These are phyloP conservation scores for Eolophus roseicapilla DNA, from an alignment of 2,113 vertebrate genomes.

Conservation along the genomic window DNA sequence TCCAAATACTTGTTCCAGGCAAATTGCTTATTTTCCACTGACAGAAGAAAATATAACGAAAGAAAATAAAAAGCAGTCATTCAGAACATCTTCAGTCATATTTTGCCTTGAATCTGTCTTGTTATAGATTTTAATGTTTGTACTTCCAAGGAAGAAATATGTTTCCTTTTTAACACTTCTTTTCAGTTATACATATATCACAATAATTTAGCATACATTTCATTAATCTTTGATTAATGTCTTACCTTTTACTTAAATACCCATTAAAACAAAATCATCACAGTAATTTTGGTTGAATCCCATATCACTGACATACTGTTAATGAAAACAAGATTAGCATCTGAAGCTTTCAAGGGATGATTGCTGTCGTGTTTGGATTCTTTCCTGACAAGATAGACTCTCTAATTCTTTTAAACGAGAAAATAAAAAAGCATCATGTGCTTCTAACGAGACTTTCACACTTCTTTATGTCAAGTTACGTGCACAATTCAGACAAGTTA, in stretches of 20 bases:
- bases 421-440: not conserved
- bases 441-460: not conserved
- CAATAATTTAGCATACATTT: slow-evolving; percentile 55
- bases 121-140: not conserved
- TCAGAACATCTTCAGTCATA: not conserved
- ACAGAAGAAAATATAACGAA: not conserved
- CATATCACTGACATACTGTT: not conserved
- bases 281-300: slow-evolving; percentile 20
- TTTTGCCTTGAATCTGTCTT: not conserved
- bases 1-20: not conserved
- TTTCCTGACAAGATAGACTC: not conserved
- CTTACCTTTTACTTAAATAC: slow-evolving; percentile 25
- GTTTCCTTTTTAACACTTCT: not conserved
- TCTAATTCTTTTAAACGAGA: not conserved
- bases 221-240: slow-evolving; percentile 29
- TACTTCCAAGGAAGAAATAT: not conserved
- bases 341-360: slow-evolving; percentile 17
- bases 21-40: not conserved
- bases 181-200: slow-evolving; percentile 47
- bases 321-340: slow-evolving; percentile 45
- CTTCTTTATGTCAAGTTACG: not conserved
- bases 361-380: not conserved
- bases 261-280: slow-evolving; percentile 14
- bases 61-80: slow-evolving; percentile 8
- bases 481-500: not conserved